Evolutionary conservation across 2,797 vertebrate genomes (phyloP), one percentile per base, ranked within the genome.

Genomic region (Poeciliopsis paucimaculata): DNA sequence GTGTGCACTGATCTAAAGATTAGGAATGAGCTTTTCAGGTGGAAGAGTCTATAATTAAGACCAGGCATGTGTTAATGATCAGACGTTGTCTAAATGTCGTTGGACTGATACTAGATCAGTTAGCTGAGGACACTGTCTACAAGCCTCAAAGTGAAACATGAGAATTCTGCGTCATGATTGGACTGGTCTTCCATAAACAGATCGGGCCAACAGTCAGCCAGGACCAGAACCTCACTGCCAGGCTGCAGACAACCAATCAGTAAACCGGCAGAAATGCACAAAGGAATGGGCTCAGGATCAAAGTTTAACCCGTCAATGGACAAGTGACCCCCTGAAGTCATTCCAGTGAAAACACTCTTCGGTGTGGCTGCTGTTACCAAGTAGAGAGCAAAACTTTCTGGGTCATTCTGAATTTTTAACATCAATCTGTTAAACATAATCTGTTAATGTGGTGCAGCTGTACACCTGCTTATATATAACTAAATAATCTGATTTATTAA

Each of bases 51-150:
- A 31, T 72, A 46, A 60, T 75, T 31, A 1, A 45, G 49, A 36
- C 75, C 72, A 60, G 77, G 72, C 78, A 68, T 26, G 28, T 85
- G 73, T 15, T 31, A 72, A 46, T 76, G 62, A 57, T 20, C 26
- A 73, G 15, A 60, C 39, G 46, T 11, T n/a, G 77, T 75, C 73
- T 43, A 53, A 31, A 49, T 26, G 11, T 55, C 15, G 78, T 77
- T 16, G 78, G 81, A 77, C 66, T 75, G 86, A 60, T 60, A 81
- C 74, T 6, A 68, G 82, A 68, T 86, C 73, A 20, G 46, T 85
- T 70, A n/a, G 85, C 79, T 81, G 60, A 87, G 34, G 8, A 36
- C 0, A 28, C 15, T 6, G 15, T 64, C 60, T 16, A 15, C 28
- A 60, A 28, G 57, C 2, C 28, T 9, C 31, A 64, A 64, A 9